These are phyloP conservation scores for zebrafish (Danio rerio) DNA, from an alignment of 2,113 vertebrate genomes.

Conservation along the genomic window GRCz12tu NC_133188.1:24755501-24756000, in stretches of 20 bases:
- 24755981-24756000: no score
- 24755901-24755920: no score
- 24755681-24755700: neutral
- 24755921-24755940: no score
- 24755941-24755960: no score
- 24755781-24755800: no score
- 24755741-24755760: neutral
- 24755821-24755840: no score
- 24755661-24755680: neutral
- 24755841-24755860: no score
- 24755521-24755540: neutral
- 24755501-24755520: neutral
- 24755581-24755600: slow-evolving; percentile 25
- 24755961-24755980: no score
- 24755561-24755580: neutral
- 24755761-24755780: neutral
- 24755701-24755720: neutral
- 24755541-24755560: slow-evolving; percentile 19
- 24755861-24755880: no score
- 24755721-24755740: neutral
- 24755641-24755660: neutral
- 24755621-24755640: slow-evolving; percentile 11
- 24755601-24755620: slow-evolving; percentile 42
- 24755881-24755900: no score
- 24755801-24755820: no score